Conservation (phyloP, 2,113 vertebrate genomes). For the Oreochromis aureus region DNA sequence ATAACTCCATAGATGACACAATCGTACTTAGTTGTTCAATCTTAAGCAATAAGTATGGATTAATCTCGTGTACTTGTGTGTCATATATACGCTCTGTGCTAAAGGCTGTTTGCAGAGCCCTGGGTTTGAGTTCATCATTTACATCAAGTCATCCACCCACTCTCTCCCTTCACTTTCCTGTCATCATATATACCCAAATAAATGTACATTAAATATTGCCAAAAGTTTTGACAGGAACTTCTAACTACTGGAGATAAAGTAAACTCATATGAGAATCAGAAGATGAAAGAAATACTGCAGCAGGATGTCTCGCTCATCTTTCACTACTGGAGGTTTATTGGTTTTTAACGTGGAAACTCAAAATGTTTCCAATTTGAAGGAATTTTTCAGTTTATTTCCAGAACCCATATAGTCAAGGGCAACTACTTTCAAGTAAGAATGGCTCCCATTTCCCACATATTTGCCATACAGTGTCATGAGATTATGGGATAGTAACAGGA, state of each 20-base stretch:
- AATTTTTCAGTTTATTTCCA: not conserved
- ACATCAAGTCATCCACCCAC: not conserved
- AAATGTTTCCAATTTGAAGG: not conserved
- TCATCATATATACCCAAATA: not conserved
- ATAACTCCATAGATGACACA: not conserved
- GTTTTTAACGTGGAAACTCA: not conserved
- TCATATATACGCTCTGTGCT: not conserved
- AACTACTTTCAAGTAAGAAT: not conserved
- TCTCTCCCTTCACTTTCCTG: not conserved
- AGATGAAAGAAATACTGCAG: not conserved
- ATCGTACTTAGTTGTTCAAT: fast-evolving
- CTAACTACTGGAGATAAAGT: not conserved
- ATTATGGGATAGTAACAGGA: not conserved
- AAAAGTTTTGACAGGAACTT: not conserved
- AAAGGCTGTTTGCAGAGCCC: not conserved
- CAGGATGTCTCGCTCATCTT: not conserved
- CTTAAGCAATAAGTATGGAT: not conserved
- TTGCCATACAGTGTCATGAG: not conserved
- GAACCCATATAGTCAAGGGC: not conserved
- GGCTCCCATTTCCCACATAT: not conserved
- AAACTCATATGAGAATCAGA: not conserved
- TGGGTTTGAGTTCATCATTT: not conserved
- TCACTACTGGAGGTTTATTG: not conserved
- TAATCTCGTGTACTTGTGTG: not conserved
- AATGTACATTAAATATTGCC: not conserved